phyloP scores from a whole-genome alignment of 2,797 vertebrate genomes.

The Pseudochirops cupreus region DNA sequence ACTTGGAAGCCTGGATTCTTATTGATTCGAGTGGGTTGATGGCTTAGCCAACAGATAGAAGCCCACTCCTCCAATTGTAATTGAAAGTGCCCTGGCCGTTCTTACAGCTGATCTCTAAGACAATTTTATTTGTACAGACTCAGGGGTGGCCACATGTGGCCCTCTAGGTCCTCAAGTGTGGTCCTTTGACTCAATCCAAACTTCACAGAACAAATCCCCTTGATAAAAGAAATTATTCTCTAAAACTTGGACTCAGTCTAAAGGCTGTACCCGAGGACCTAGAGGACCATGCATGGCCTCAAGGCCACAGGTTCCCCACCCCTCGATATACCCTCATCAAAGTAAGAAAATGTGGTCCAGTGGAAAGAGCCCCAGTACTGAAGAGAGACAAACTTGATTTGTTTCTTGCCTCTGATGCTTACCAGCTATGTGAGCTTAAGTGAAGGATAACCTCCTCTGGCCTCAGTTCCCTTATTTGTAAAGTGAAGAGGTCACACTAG shows the following conservation, averaged over 20 bases:
- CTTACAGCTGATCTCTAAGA: not conserved
- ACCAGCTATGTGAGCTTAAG: not conserved
- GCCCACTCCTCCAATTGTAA: not conserved
- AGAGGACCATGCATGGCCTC: no score
- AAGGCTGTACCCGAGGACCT: no score
- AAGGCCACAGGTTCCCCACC: no score
- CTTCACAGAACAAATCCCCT: no score
- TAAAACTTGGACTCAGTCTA: no score
- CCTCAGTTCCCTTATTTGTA: not conserved
- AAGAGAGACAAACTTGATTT: not conserved
- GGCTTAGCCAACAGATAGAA: not conserved
- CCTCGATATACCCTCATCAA: not conserved
- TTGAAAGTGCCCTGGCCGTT: not conserved
- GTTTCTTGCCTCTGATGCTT: not conserved
- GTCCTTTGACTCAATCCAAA: no score
- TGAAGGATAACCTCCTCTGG: not conserved
- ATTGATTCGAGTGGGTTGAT: not conserved
- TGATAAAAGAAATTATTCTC: no score
- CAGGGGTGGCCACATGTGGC: no score
- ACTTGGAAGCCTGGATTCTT: not conserved
- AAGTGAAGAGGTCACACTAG: not conserved
- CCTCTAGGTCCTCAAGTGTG: no score
- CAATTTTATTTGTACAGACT: not conserved
- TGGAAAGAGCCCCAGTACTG: not conserved
- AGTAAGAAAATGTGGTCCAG: not conserved